Conservation (phyloP, 1,140 invertebrate species). For the Cyphomyrmex costatus region DNA sequence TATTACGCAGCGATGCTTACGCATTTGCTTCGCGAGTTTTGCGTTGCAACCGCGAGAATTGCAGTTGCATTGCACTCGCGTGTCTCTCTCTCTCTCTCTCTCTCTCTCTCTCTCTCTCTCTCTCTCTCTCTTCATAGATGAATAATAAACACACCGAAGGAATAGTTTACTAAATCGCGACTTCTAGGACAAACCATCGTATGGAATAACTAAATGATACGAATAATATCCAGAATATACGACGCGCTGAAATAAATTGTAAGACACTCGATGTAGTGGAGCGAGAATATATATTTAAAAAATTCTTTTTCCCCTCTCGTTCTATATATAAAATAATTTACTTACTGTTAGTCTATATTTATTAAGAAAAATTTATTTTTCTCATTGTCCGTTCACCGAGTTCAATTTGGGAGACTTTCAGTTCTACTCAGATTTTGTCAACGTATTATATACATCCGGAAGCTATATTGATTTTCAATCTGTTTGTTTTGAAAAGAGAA, state of each 20-base stretch:
- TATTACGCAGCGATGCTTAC: constrained; percentile 8
- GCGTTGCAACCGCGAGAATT: neutral
- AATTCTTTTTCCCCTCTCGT: neutral
- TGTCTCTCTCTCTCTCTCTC: neutral
- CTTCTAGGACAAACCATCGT: neutral
- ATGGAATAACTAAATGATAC: neutral
- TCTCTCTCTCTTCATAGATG: neutral
- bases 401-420: neutral
- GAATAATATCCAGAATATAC: neutral
- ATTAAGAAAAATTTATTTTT: neutral
- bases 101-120: neutral
- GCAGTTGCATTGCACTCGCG: neutral
- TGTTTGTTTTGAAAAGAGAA: too few species aligned
- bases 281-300: neutral
- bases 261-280: neutral
- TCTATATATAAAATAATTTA: neutral
- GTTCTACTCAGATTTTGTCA: neutral
- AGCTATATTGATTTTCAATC: too few species aligned
- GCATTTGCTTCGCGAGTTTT: constrained; percentile 18
- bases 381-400: neutral
- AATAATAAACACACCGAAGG: constrained; percentile 48
- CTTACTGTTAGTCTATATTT: too few species aligned
- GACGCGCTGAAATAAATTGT: constrained; percentile 9
- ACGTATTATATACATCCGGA: neutral
- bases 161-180: neutral